A percentile compares a stretch with the other conserved stretches of the same genome.
Conservation (phyloP, 2,888 invertebrate species). For the Ashinkailepas kermadecensis region DNA sequence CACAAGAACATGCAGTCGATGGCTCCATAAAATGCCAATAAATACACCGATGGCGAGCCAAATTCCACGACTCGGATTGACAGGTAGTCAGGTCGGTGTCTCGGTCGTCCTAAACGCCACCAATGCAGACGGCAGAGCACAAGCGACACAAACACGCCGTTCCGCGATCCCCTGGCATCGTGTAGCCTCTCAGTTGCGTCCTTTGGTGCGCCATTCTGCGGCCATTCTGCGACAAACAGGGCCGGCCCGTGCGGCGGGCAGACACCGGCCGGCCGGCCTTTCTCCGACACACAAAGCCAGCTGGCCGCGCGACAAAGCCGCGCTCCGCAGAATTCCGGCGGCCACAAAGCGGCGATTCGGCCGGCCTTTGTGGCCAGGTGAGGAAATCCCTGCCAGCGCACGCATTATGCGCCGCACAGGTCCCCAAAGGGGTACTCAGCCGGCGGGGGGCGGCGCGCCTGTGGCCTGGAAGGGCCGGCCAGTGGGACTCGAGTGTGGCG, state of each 20-base stretch:
- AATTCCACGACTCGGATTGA: no score
- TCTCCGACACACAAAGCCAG: neutral
- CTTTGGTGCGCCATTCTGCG: neutral
- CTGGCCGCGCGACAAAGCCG: neutral
- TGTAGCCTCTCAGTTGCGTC: neutral
- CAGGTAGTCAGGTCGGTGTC: no score
- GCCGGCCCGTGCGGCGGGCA: neutral
- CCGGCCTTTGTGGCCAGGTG: conserved; percentile 5
- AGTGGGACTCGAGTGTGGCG: neutral
- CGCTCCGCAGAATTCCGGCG: conserved; percentile 9
- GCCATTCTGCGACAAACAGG: conserved; percentile 11
- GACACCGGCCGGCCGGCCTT: neutral
- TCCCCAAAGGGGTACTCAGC: conserved; percentile 5
- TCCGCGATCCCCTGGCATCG: neutral
- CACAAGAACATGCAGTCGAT: no score
- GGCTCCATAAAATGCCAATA: no score
- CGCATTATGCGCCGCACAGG: neutral
- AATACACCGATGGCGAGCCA: no score
- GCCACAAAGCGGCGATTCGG: conserved; percentile 13
- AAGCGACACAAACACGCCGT: neutral
- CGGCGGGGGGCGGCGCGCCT: neutral
- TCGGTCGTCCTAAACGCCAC: no score
- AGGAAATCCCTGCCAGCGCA: neutral
- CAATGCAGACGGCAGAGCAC: no score
- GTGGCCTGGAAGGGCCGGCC: neutral